Evolutionary conservation across 2,113 vertebrate species (phyloP).

Genomic region (Petromus typicus): DNA sequence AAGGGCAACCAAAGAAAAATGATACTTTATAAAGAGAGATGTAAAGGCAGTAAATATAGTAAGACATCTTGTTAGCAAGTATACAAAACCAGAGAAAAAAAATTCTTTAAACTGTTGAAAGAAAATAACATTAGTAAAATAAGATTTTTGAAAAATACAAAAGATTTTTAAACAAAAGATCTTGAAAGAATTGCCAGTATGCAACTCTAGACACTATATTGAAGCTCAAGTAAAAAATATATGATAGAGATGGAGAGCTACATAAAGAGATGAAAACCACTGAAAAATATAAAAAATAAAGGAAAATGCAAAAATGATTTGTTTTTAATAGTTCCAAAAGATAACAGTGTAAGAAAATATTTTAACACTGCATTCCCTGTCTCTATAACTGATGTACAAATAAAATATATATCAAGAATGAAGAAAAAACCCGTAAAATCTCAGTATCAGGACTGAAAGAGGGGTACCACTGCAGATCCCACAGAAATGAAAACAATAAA

Average conservation of each 20-base stretch:
- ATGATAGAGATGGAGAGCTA: background rate
- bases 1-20: conserved; percentile 32
- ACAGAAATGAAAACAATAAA: background rate
- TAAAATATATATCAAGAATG: background rate
- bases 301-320: conserved; percentile 25
- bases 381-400: background rate
- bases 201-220: background rate
- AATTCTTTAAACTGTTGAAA: conserved; percentile 31
- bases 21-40: background rate
- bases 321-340: conserved; percentile 56
- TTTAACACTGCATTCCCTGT: background rate
- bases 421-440: background rate
- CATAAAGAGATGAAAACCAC: background rate
- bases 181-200: background rate
- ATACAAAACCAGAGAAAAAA: background rate
- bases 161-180: background rate
- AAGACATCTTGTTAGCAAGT: conserved; percentile 24
- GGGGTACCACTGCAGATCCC: background rate
- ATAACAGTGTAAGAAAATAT: conserved; percentile 9
- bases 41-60: background rate
- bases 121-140: conserved; percentile 14
- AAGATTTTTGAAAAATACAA: conserved; percentile 25
- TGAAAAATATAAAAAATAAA: conserved; percentile 18
- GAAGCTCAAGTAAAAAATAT: conserved; percentile 27
- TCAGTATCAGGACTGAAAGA: background rate